A percentile compares a stretch with the other conserved stretches of the same genome.
Conservation (phyloP, 2,888 invertebrate genomes). For the Steinernema scapterisci region DNA sequence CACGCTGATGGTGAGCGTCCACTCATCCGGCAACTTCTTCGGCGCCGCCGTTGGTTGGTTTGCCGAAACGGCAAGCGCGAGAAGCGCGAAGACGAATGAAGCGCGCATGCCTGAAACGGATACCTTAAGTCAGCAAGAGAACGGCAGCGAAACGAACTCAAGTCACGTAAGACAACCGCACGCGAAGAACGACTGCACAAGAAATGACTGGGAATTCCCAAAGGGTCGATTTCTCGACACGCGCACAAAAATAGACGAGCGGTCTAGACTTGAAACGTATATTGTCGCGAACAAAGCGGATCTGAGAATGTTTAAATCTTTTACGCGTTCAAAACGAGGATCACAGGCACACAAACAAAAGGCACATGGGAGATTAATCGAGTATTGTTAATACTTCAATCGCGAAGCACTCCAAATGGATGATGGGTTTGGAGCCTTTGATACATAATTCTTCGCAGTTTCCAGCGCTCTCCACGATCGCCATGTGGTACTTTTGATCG, state of each 20-base stretch:
- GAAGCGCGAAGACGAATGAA: not conserved
- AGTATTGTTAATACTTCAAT: not conserved
- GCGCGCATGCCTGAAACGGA: not conserved
- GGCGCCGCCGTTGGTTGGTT: not conserved
- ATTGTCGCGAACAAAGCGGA: not conserved
- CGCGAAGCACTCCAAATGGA: slow-evolving; percentile 15
- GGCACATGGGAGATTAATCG: not conserved
- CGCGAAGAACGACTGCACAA: not conserved
- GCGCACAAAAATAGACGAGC: not conserved
- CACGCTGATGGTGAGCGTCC: slow-evolving; percentile 44
- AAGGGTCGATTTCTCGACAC: not conserved
- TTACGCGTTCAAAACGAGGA: not conserved
- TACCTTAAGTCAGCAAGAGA: not conserved
- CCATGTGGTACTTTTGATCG: slow-evolving; percentile 9
- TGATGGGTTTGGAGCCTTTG: slow-evolving; percentile 9
- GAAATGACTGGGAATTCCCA: slow-evolving; percentile 2
- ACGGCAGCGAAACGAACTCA: not conserved
- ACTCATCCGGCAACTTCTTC: slow-evolving; percentile 42
- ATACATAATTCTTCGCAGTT: not conserved
- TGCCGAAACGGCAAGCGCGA: not conserved
- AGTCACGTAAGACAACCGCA: slow-evolving; percentile 1
- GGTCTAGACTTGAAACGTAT: not conserved
- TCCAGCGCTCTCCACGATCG: slow-evolving; percentile 13
- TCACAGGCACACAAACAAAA: not conserved
- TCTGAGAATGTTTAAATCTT: not conserved